Base-by-base conservation (phyloP, 2,888 invertebrate species). In the Branchipolynoe longqiensis region DNA sequence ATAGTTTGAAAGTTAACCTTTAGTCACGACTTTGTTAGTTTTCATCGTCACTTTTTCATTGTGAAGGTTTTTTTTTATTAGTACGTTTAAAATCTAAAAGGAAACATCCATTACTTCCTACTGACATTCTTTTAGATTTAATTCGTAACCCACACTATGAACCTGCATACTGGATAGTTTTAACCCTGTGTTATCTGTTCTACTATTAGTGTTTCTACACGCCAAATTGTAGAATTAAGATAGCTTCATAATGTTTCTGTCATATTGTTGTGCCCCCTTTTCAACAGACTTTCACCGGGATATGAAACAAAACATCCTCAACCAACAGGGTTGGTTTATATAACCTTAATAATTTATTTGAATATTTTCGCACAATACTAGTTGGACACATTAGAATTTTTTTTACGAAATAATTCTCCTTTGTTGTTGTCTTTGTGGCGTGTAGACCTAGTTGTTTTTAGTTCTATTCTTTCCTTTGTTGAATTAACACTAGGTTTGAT, bases 311-410 rank as follows among this genome's bases (percentile, higher is more conserved):
- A 78, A 78, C 78, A 48, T 78, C 78, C 41, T 78, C 78, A 78
- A 78, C 78, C 78, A 78, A 78, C 78, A 78, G 78, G 78, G 78
- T 78, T 78, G 78, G 78, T 78, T 78, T 78, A 78, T 31, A 69
- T 69, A 69, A 38, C 12, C 38, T 36, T 38, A 69, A 8, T 38
- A 25, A 3, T 69, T 22, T 69, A 28, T 69, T 36, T 22, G 18
- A 3, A 12, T 12, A 22, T 69, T 62, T 69, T 69, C 69, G 69
- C 69, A 69, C 69, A 69, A 69, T 69, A 38, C 33, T 69, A 69
- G 69, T 31, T 69, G 25, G 33, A 69, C 69, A 69, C 69, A 12
- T 69, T 36, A 38, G 69, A 36, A 22, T 1, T 69, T 69, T 69
- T 69, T n/a, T 69, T 62, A 62, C 25, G 36, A 69, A 69, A 69